Evolutionary conservation across 2,888 invertebrate species (phyloP), one percentile per base, ranked within the genome.

Genomic region (Parnassius mnemosyne): DNA sequence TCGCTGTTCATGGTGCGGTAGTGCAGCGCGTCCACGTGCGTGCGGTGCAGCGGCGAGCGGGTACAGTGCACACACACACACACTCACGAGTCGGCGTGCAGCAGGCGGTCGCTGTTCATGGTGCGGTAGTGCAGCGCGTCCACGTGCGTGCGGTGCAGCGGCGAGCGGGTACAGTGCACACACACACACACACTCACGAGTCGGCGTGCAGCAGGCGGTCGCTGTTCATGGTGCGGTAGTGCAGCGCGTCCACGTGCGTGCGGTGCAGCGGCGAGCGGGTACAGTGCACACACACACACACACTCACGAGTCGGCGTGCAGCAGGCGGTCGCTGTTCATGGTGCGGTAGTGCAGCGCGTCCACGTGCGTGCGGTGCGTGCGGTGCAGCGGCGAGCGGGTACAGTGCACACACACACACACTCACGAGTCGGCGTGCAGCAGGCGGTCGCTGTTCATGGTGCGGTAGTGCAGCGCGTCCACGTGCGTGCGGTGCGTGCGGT

Each of bases 1-100:
- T 97, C 97, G n/a, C 92, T 94, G 80, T 98, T 97, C 66, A 96
- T 94, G 84, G 97, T 98, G 25, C 96, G 60, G 85, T 97, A 99
- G 85, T 99, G 99, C 54, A 99, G 94, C 1, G 43, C 43, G 43
- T 43, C 43, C 10, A 43, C 43, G 43, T 43, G 98, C 98, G 88
- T 99, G 43, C 43, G 43, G 43, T 46, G 46, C 46, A 46, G n/a
- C 46, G 25, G n/a, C 46, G 46, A 11, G 46, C 46, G 12, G 46
- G 46, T n/a, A 46, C 12, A 12, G 46, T 7, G 5, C 12, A 7
- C 11, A n/a, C 46, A 46, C 46, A n/a, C 46, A n/a, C 46, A n/a
- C 46, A 46, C 46, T 46, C 46, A 46, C 46, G 12, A 97, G 74
- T 46, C 46, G 46, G 96, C 95, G 62, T 25, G 25, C 25, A 25